Conservation (phyloP, 2,113 vertebrate genomes). For the Benitochromis conjunctus region DNA sequence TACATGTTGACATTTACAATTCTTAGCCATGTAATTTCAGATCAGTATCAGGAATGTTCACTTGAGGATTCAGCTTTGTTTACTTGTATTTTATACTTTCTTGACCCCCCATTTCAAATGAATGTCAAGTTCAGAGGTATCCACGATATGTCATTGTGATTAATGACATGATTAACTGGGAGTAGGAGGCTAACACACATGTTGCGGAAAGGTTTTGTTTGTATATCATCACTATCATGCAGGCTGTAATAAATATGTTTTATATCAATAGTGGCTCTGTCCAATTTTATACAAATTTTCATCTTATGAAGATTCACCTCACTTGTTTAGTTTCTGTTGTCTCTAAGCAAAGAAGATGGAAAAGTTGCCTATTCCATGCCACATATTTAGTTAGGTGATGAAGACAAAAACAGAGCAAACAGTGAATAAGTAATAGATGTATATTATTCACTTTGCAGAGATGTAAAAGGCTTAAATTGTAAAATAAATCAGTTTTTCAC, state of each 20-base stretch:
- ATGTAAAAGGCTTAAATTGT: not conserved
- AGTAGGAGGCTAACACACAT: not conserved
- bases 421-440: not conserved
- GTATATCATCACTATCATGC: not conserved
- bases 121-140: not conserved
- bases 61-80: conserved; percentile 11
- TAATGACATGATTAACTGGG: not conserved
- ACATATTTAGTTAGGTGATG: not conserved
- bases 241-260: not conserved
- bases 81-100: not conserved
- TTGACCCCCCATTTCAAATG: not conserved
- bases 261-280: not conserved
- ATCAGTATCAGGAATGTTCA: not conserved
- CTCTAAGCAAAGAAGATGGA: not conserved
- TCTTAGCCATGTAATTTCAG: conserved; percentile 9
- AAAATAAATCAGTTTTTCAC: not conserved
- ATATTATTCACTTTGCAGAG: not conserved
- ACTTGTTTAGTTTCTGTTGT: not conserved
- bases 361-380: not conserved
- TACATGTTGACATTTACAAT: not conserved
- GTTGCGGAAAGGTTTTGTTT: not conserved
- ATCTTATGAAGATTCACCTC: not conserved
- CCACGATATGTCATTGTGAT: not conserved
- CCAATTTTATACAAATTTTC: not conserved
- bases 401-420: not conserved